A percentile compares a stretch with the other conserved stretches of the same genome.
Evolutionary conservation across 1,140 invertebrate species (phyloP).

Genomic region (Euwallacea fornicatus): DNA sequence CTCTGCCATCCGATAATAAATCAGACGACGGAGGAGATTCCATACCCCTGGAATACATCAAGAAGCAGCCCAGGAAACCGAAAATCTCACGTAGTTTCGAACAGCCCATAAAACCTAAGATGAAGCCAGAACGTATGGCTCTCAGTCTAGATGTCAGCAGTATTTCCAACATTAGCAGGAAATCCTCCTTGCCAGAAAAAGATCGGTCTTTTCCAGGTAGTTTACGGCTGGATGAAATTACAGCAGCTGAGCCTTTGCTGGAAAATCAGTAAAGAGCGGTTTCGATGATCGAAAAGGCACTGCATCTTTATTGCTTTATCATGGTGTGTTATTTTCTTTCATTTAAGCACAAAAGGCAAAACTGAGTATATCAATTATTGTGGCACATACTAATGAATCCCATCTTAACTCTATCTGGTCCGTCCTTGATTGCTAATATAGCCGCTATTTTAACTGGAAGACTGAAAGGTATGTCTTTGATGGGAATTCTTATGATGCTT

Average conservation of each 20-base stretch:
- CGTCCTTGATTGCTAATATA: too few relatives aligned
- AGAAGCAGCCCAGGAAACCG: conserved; percentile 15
- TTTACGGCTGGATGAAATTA: conserved; percentile 47
- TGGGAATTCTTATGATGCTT: too few relatives aligned
- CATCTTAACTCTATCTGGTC: too few relatives aligned
- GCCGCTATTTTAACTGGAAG: too few relatives aligned
- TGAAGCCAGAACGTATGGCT: conserved; percentile 44
- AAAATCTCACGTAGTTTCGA: conserved; percentile 49
- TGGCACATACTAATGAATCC: too few relatives aligned
- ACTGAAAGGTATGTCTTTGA: too few relatives aligned
- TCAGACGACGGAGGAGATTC: conserved; percentile 22
- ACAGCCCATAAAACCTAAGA: conserved; percentile 39
- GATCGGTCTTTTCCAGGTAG: conserved; percentile 41
- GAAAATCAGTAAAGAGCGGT: conserved; percentile 40
- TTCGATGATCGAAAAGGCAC: too few relatives aligned
- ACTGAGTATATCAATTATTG: too few relatives aligned
- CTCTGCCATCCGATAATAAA: conserved; percentile 32
- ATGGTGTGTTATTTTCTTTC: too few relatives aligned
- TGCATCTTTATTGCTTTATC: too few relatives aligned
- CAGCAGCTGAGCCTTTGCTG: conserved; percentile 45
- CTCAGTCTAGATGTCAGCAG: conserved; percentile 47
- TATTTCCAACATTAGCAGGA: conserved; percentile 41
- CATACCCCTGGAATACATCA: conserved; percentile 26
- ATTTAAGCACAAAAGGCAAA: too few relatives aligned
- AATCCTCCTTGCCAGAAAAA: conserved; percentile 43